A percentile compares a stretch with the other conserved stretches of the same genome.
These are phyloP conservation scores for Gymnothorax javanicus DNA, from an alignment of 2,797 vertebrate species.

Conservation along the genomic window DNA sequence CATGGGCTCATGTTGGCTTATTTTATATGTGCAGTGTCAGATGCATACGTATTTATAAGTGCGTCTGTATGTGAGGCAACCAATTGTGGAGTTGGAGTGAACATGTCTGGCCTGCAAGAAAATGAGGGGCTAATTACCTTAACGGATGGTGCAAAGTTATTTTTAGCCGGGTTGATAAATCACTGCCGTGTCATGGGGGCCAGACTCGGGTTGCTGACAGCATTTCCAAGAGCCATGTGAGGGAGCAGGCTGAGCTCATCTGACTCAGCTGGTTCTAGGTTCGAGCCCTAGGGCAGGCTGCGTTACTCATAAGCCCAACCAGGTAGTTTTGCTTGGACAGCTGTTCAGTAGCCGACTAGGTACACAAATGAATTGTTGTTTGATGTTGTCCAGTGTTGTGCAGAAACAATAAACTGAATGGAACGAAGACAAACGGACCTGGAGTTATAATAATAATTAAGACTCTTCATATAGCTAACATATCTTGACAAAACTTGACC, in stretches of 20 bases:
- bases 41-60: neutral
- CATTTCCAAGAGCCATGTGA: slow-evolving; percentile 7
- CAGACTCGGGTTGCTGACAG: neutral
- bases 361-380: neutral
- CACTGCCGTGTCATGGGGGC: neutral
- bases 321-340: neutral
- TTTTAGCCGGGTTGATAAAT: neutral
- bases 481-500: neutral
- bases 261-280: slow-evolving; percentile 2
- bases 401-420: neutral
- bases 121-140: neutral
- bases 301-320: neutral
- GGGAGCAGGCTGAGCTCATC: slow-evolving; percentile 8
- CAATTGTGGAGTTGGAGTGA: neutral
- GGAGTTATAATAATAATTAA: neutral
- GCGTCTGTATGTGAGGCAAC: neutral
- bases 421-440: neutral
- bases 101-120: neutral
- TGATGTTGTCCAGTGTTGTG: neutral
- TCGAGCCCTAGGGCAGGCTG: neutral
- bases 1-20: too few relatives aligned
- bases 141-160: neutral
- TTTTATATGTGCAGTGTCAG: neutral
- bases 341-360: neutral
- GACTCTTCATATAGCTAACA: neutral